Conservation (phyloP, 2,888 invertebrate species). For the Apotomis turbidana region DNA sequence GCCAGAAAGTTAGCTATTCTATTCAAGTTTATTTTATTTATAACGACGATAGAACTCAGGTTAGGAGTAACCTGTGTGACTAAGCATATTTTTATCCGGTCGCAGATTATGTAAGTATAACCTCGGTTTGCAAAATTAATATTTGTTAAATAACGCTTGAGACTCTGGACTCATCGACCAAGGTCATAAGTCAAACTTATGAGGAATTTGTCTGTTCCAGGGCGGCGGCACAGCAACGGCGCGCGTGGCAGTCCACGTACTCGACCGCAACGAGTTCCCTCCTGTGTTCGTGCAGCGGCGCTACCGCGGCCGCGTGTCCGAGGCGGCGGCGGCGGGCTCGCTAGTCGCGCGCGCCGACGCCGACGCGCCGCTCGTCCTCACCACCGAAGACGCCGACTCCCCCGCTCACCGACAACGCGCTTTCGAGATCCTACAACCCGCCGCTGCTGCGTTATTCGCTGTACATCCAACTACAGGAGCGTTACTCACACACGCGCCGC, state of each 20-base stretch:
- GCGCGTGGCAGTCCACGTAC: slow-evolving; percentile 91
- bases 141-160: too few species aligned
- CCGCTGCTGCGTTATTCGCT: slow-evolving; percentile 91
- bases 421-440: slow-evolving; percentile 92
- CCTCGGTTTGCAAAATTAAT: too few species aligned
- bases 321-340: slow-evolving; percentile 88
- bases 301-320: slow-evolving; percentile 90
- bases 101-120: too few species aligned
- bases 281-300: slow-evolving; percentile 87
- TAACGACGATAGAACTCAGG: too few species aligned
- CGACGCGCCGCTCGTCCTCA: slow-evolving; percentile 89
- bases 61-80: too few species aligned
- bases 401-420: slow-evolving; percentile 92
- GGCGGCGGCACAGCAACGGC: slow-evolving; percentile 87
- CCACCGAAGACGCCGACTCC: slow-evolving; percentile 93
- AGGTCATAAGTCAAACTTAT: too few species aligned
- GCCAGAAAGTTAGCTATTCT: too few species aligned
- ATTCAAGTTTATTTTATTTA: too few species aligned
- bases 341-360: slow-evolving; percentile 76
- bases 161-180: too few species aligned
- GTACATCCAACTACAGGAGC: slow-evolving; percentile 95
- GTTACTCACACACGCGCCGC: slow-evolving; percentile 88
- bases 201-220: slow-evolving; percentile 49
- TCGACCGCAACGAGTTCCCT: slow-evolving; percentile 94
- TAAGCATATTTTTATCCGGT: too few species aligned